These are phyloP conservation scores for Tetranychus cinnabarinus DNA, from an alignment of 1,140 invertebrate genomes.

Conservation along the genomic window DNA sequence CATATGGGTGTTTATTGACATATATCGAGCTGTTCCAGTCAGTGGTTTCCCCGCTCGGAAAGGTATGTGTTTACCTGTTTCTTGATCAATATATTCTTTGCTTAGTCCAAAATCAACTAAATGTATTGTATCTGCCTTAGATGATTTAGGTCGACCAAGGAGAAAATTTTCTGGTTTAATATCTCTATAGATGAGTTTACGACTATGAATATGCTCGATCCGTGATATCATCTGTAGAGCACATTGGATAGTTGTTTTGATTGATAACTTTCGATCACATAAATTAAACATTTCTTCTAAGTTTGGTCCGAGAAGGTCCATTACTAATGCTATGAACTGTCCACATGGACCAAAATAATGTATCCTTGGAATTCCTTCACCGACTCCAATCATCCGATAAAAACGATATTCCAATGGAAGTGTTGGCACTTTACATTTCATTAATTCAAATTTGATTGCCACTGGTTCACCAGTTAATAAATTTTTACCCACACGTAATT, in stretches of 20 bases:
- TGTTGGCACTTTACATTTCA: conserved; percentile 4
- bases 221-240: conserved; percentile 10
- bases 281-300: conserved; percentile 14
- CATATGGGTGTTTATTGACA: conserved; percentile 37
- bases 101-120: conserved; percentile 52
- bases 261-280: conserved; percentile 12
- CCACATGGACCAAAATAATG: conserved; percentile 5
- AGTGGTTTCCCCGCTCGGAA: conserved; percentile 36
- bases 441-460: not conserved
- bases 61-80: conserved; percentile 34
- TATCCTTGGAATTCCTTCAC: conserved; percentile 5
- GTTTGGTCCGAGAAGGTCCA: conserved; percentile 15
- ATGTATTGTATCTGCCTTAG: conserved; percentile 96
- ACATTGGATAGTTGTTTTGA: conserved; percentile 12
- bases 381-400: conserved; percentile 2
- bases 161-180: conserved; percentile 19
- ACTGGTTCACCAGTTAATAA: not conserved
- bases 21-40: conserved; percentile 32
- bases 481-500: conserved; percentile 1
- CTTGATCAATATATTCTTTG: conserved; percentile 37
- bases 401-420: conserved; percentile 7
- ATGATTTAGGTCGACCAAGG: conserved; percentile 30
- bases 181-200: conserved; percentile 16
- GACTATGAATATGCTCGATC: conserved; percentile 11
- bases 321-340: conserved; percentile 9